These are phyloP conservation scores for Gymnosoma rotundatum DNA, from an alignment of 2,888 invertebrate genomes.

Conservation along the genomic window DNA sequence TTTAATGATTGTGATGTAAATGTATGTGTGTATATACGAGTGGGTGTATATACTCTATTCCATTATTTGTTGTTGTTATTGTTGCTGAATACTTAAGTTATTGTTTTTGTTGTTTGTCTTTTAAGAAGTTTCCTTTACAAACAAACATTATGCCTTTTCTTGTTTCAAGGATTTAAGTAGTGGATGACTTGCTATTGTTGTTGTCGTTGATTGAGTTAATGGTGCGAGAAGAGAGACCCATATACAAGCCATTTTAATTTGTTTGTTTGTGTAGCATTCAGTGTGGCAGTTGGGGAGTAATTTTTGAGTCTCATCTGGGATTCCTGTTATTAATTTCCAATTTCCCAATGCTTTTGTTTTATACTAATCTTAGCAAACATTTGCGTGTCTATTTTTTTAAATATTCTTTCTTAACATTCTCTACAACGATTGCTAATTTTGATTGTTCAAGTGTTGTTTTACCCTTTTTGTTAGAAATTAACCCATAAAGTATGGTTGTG, in stretches of 20 bases:
- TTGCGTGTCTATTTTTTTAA: constrained; percentile 40
- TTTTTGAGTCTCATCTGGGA: constrained; percentile 52
- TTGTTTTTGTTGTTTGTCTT: constrained; percentile 37
- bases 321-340: constrained; percentile 65
- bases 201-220: not conserved
- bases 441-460: not conserved
- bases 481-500: too few species aligned
- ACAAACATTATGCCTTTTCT: constrained; percentile 24
- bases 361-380: constrained; percentile 33
- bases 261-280: constrained; percentile 49
- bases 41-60: constrained; percentile 10
- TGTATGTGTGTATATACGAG: not conserved
- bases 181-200: constrained; percentile 22
- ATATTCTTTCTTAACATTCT: not conserved
- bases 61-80: constrained; percentile 24
- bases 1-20: not conserved
- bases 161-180: constrained; percentile 29
- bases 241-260: constrained; percentile 1
- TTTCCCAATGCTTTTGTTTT: constrained; percentile 55
- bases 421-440: not conserved
- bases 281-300: constrained; percentile 59
- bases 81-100: constrained; percentile 9
- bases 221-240: not conserved
- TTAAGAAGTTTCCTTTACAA: constrained; percentile 28
- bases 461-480: too few species aligned